Percentiles rank a stretch among this genome's conserved stretches.
Conservation (phyloP, 2,888 invertebrate genomes). For the Endomychus coccineus region DNA sequence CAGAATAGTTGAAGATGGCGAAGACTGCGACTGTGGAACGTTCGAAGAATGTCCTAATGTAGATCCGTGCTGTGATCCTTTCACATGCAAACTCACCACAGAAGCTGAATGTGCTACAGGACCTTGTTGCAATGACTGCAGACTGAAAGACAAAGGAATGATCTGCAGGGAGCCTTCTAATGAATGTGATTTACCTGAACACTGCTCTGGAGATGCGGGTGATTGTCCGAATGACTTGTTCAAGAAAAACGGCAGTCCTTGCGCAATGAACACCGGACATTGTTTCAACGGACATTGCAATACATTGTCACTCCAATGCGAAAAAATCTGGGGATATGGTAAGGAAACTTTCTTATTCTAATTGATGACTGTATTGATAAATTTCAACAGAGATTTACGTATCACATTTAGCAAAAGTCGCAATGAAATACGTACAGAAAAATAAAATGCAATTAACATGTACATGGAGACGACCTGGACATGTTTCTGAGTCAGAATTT, state of each 20-base stretch:
- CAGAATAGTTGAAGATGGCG: slow-evolving; percentile 87
- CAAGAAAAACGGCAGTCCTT: slow-evolving; percentile 88
- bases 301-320: slow-evolving; percentile 80
- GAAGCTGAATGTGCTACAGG: slow-evolving; percentile 93
- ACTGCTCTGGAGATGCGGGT: slow-evolving; percentile 83
- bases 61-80: slow-evolving; percentile 96
- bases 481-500: too few relatives aligned
- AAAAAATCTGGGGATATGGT: slow-evolving; percentile 85
- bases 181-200: slow-evolving; percentile 94
- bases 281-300: slow-evolving; percentile 93
- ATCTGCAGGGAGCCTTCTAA: slow-evolving; percentile 80
- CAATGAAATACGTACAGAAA: too few relatives aligned
- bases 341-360: too few relatives aligned
- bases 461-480: too few relatives aligned
- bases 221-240: slow-evolving; percentile 84
- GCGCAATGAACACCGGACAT: slow-evolving; percentile 64
- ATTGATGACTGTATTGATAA: too few relatives aligned
- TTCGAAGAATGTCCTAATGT: slow-evolving; percentile 77
- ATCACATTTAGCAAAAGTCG: too few relatives aligned
- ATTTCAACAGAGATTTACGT: too few relatives aligned
- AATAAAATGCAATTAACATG: too few relatives aligned
- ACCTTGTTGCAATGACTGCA: slow-evolving; percentile 86
- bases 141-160: slow-evolving; percentile 62
- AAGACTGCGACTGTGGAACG: slow-evolving; percentile 96
- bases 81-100: slow-evolving; percentile 88